Conservation (phyloP, 2,113 vertebrate genomes). For the Sarotherodon lohbergeri region DNA sequence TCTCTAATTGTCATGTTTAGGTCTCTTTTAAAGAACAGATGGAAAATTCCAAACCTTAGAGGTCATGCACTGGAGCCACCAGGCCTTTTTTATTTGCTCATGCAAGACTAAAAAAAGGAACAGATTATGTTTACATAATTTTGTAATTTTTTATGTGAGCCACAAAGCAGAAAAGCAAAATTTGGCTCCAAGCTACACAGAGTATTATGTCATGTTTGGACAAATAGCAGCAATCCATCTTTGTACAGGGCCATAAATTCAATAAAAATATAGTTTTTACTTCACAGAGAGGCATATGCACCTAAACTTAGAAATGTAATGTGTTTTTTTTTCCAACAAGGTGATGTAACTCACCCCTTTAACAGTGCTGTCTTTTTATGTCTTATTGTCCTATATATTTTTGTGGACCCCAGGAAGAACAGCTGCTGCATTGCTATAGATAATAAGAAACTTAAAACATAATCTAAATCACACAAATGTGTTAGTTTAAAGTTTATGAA, state of each 20-base stretch:
- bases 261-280: slow-evolving; percentile 54
- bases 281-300: slow-evolving; percentile 15
- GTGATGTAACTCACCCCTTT: background rate
- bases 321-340: slow-evolving; percentile 14
- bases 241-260: slow-evolving; percentile 34
- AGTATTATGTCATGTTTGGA: slow-evolving; percentile 65
- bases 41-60: slow-evolving; percentile 63
- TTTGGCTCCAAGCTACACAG: slow-evolving; percentile 22
- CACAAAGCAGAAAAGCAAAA: slow-evolving; percentile 53
- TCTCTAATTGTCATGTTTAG: slow-evolving; percentile 64
- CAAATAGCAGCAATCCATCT: slow-evolving; percentile 61
- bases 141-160: slow-evolving; percentile 57
- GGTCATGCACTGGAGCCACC: slow-evolving; percentile 53
- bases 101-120: slow-evolving; percentile 57
- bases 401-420: background rate
- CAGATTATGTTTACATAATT: slow-evolving; percentile 63
- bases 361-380: background rate
- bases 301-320: slow-evolving; percentile 22
- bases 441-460: background rate
- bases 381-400: background rate
- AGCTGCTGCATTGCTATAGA: too few species aligned
- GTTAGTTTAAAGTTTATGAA: background rate
- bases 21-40: slow-evolving; percentile 47
- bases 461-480: background rate
- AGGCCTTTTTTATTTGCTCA: slow-evolving; percentile 59